These are phyloP conservation scores for Cenopis cana DNA, from an alignment of 2,888 invertebrate genomes.

Conservation along the genomic window DNA sequence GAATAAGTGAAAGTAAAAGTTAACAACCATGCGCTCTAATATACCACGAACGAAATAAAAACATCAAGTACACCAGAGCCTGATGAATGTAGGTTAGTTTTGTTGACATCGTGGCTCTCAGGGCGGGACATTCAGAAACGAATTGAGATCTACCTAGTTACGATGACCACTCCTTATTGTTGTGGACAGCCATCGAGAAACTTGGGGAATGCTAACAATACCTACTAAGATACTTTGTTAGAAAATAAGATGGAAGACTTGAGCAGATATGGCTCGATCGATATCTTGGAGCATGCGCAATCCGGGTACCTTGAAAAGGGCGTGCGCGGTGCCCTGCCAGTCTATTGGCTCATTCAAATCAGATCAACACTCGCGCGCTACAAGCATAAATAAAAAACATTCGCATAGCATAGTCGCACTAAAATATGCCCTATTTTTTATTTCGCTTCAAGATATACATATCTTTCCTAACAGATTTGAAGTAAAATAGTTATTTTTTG, in stretches of 20 bases:
- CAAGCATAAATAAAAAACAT: slow-evolving; percentile 32
- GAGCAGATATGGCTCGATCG: slow-evolving; percentile 22
- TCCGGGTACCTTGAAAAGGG: neutral
- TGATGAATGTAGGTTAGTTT: slow-evolving; percentile 26
- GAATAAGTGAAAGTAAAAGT: slow-evolving; percentile 37
- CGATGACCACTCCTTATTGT: slow-evolving; percentile 22
- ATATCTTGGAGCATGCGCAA: slow-evolving; percentile 35
- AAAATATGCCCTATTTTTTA: neutral
- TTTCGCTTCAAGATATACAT: neutral
- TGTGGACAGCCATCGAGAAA: slow-evolving; percentile 24
- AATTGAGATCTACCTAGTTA: slow-evolving; percentile 26
- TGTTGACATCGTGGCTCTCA: slow-evolving; percentile 13
- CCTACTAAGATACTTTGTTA: slow-evolving; percentile 19
- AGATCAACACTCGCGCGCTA: slow-evolving; percentile 35
- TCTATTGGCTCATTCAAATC: slow-evolving; percentile 1
- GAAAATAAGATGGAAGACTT: slow-evolving; percentile 20
- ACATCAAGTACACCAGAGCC: slow-evolving; percentile 16
- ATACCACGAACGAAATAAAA: slow-evolving; percentile 29
- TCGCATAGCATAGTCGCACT: slow-evolving; percentile 21
- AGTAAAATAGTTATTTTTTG: no score
- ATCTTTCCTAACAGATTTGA: no score
- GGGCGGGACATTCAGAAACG: slow-evolving; percentile 22
- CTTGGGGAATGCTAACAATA: slow-evolving; percentile 14
- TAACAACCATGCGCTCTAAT: slow-evolving; percentile 28
- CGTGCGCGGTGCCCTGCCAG: slow-evolving; percentile 5